These are phyloP conservation scores for Felis chaus DNA, from an alignment of 2,113 vertebrate genomes.

Conservation along the genomic window DNA sequence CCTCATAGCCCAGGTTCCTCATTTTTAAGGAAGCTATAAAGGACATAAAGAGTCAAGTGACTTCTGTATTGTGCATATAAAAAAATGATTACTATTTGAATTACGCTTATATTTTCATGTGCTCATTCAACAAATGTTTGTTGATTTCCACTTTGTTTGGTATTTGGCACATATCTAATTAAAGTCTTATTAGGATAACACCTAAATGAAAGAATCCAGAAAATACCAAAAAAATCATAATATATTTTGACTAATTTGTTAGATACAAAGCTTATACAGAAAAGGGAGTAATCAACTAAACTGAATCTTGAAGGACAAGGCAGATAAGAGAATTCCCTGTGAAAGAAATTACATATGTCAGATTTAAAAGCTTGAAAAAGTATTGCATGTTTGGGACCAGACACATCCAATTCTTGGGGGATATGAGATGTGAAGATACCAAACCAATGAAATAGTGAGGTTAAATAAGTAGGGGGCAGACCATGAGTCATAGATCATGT, in stretches of 20 bases:
- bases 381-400: not conserved
- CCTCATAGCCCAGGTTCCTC: not conserved
- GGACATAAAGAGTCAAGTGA: not conserved
- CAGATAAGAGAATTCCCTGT: not conserved
- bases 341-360: not conserved
- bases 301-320: not conserved
- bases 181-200: not conserved
- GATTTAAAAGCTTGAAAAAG: not conserved
- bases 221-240: not conserved
- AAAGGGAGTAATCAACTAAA: not conserved
- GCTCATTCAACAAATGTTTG: not conserved
- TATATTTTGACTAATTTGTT: not conserved
- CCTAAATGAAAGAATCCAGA: not conserved
- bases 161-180: not conserved
- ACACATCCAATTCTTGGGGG: not conserved
- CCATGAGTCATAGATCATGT: not conserved
- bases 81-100: not conserved
- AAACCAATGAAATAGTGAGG: not conserved
- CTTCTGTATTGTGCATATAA: not conserved
- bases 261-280: not conserved
- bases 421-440: not conserved
- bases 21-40: not conserved
- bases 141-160: not conserved
- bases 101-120: not conserved
- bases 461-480: not conserved